Evolutionary conservation across 2,888 invertebrate species (phyloP), one percentile per base, ranked within the genome.

Genomic region (Dryadula phaetusa): DNA sequence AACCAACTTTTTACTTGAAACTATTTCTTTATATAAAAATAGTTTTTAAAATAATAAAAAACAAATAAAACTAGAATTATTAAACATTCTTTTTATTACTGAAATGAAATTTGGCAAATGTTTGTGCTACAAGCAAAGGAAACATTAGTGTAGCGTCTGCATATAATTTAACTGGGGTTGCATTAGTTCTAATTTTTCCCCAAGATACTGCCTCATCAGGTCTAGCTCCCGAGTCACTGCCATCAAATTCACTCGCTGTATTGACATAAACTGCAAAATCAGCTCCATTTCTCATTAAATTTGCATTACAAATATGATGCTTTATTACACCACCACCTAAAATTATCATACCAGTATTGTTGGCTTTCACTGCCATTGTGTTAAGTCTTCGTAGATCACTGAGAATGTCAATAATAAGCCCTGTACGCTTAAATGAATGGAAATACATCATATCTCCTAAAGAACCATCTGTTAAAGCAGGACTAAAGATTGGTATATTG

Each of bases 371-470:
- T 16, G 99, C 97, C 94, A 99, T 98, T 20, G 96, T 95, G 88
- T 99, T 99, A 28, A 99, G 88, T 64, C 97, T 94, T 64, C 96
- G 93, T 67, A 99, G 92, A 92, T 99, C 99, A 82, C 98, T 96
- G 22, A 99, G 93, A 82, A 99, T 98, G 84, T 99, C 99, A 56
- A 99, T 91, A 32, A 98, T 93, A 7, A 99, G 93, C 0, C 99
- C 99, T 0, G 99, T 98, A 82, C 96, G 96, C 76, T 95, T 96
- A 83, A 96, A 98, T 0, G 99, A 98, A 89, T 99, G 99, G 82
- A 99, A 99, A 85, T 98, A 99, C 95, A 99, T 97, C 99, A 99
- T 99, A 83, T 99, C 99, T 0, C 99, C 99, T 70, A 97, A 92
- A 75, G 98, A 98, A 0, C 99, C 99, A 91, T 99, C 99, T 0